Base-by-base conservation (phyloP, 2,888 invertebrate genomes). In the Acleris emargana region DNA sequence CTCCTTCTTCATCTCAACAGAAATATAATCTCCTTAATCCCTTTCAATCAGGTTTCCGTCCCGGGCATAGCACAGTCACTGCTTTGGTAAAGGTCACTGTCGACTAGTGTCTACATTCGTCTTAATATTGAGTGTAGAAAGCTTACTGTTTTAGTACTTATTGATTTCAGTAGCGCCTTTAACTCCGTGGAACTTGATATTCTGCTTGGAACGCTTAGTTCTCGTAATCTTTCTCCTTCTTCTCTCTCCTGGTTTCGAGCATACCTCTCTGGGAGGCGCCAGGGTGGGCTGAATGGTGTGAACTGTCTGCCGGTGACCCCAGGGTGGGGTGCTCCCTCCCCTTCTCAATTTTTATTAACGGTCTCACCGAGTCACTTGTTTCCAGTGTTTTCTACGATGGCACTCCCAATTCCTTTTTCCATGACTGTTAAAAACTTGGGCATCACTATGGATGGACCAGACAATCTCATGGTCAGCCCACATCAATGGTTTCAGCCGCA, bases 51-150 rank as follows among this genome's bases (percentile, higher is more conserved):
- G 59, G 60, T 18, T 67, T 67, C 50, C 49, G 60, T 2, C 57
- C 67, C 18, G 42, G 17, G 6, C 67, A 69, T 47, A 64, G 69
- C 59, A 69, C 64, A 1, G 53, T 50, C 42, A 57, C 66, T 1
- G 67, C 68, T 9, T 43, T 68, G 28, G 28, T 32, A 6, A 55
- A 43, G 17, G 55, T 55, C 52, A 28, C 51, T 20, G 51, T 25
- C 16, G n/a, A n/a, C n/a, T n/a, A n/a, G n/a, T n/a, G n/a, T n/a
- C n/a, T n/a, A n/a, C n/a, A n/a, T n/a, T n/a, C n/a, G n/a, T 20
- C 22, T 20, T 4, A 51, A 51, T 22, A 51, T 51, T 13, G 51
- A 51, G 22, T 1, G 22, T 20, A 51, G 13, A 3, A 51, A 16
- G 16, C 22, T 22, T 1, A 51, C 51, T 13, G 51, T 51, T 1